Evolutionary conservation across 2,113 vertebrate genomes (phyloP), one percentile per base, ranked within the genome.

Genomic region (Pogona vitticeps): DNA sequence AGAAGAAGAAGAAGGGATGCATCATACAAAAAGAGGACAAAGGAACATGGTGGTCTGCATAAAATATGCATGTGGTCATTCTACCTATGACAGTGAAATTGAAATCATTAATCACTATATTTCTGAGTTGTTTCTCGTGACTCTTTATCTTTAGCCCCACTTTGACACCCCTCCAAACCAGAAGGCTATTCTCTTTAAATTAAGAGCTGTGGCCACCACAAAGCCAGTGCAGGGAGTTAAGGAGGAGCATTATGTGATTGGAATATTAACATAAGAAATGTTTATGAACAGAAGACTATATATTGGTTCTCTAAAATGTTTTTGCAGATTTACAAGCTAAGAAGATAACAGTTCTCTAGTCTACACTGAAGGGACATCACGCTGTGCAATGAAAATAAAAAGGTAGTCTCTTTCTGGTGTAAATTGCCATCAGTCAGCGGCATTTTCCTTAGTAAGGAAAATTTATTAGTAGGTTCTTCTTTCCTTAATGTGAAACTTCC

Each of bases 401-500:
- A 76, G 68, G 0, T 75, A 67, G 9, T 31, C 58, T 42, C 52
- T 33, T 36, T 18, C 6, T 78, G 2, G 1, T 18, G 17, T n/a
- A 72, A 72, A 23, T 23, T 86, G 83, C 20, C 38, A 17, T 0
- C 1, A 2, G 9, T 58, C 21, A 20, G 67, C 2, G 58, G 38
- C 36, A 42, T 82, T 89, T 83, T 91, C 38, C 52, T 82, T 76
- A 15, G 63, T 20, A 46, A 33, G 82, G 23, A 92, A 18, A 42
- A 80, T 88, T 87, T 89, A 76, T 76, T 79, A 91, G 80, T 58
- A 82, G 75, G 80, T 40, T 68, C 20, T 90, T 61, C 85, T 17
- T 79, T 85, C 67, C 79, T 61, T 91, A 46, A 59, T 42, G 63
- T 75, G n/a, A 84, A 82, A 52, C 46, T 52, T 5, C 10, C 46